Conservation (phyloP, 2,113 vertebrate genomes). For the Sturnus vulgaris region DNA sequence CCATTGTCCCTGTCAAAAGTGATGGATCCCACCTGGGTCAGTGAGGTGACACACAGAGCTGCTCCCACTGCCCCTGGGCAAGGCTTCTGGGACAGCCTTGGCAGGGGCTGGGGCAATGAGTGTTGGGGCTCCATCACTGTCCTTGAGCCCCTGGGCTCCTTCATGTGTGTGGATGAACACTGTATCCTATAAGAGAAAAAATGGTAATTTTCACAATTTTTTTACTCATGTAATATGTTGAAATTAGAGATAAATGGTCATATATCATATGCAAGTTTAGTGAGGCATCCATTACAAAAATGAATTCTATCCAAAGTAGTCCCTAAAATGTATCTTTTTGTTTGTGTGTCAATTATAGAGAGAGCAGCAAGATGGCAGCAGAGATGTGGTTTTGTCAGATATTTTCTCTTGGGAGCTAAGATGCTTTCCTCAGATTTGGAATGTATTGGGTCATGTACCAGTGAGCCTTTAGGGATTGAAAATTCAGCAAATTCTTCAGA, state of each 20-base stretch:
- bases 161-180: rapidly evolving
- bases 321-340: not conserved
- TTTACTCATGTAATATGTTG: not conserved
- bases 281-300: not conserved
- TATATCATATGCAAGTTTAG: not conserved
- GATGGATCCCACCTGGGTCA: rapidly evolving
- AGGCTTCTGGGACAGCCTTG: not conserved
- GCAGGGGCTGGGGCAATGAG: rapidly evolving
- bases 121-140: not conserved
- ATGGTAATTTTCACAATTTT: rapidly evolving
- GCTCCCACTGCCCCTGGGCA: rapidly evolving
- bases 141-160: rapidly evolving
- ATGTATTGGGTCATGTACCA: not conserved
- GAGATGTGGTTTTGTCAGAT: not conserved
- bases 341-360: not conserved
- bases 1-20: not conserved
- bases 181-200: not conserved
- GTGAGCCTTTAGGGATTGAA: not conserved
- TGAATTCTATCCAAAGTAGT: not conserved
- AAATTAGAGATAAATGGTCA: not conserved
- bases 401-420: not conserved
- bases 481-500: not conserved
- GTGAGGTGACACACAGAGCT: not conserved
- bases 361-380: conserved; percentile 58
- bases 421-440: not conserved